Conservation (phyloP, 1,140 invertebrate genomes). For the Hyles euphorbiae region DNA sequence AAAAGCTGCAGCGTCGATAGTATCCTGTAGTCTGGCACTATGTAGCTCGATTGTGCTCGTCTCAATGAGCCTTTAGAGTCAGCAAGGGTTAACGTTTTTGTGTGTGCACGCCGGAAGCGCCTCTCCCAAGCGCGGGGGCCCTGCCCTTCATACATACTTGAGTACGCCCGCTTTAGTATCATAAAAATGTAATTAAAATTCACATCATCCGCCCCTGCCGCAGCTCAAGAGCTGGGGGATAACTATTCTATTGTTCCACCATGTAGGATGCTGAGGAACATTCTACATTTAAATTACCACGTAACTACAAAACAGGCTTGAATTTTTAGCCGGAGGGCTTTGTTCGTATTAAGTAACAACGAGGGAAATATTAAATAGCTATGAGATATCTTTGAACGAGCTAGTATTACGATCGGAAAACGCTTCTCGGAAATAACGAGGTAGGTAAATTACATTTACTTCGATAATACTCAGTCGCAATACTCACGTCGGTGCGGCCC, state of each 20-base stretch:
- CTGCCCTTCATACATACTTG: constrained; percentile 64
- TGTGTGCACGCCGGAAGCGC: constrained; percentile 57
- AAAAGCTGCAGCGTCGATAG: constrained; percentile 15
- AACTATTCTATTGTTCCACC: constrained; percentile 55
- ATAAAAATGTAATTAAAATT: constrained; percentile 74
- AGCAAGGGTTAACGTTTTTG: constrained; percentile 58
- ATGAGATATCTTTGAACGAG: constrained; percentile 20
- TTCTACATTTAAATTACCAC: constrained; percentile 21
- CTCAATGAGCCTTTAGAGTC: constrained; percentile 47
- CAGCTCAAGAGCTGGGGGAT: constrained; percentile 41
- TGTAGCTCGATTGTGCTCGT: constrained; percentile 32
- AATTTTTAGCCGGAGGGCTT: constrained; percentile 15
- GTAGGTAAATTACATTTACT: constrained; percentile 24
- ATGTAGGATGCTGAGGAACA: constrained; percentile 26
- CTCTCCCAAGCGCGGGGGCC: constrained; percentile 47
- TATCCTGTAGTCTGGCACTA: constrained; percentile 13
- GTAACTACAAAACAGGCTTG: constrained; percentile 10
- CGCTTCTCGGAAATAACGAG: constrained; percentile 24
- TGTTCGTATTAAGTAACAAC: constrained; percentile 15
- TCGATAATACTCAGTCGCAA: constrained; percentile 15
- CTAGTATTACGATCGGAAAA: constrained; percentile 19
- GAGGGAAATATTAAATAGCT: constrained; percentile 18
- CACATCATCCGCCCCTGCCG: constrained; percentile 47
- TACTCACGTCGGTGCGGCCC: background rate
- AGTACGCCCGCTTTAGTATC: constrained; percentile 61